A percentile compares a stretch with the other conserved stretches of the same genome.
Conservation (phyloP, 2,113 vertebrate genomes). For the Diphyllodes magnificus region DNA sequence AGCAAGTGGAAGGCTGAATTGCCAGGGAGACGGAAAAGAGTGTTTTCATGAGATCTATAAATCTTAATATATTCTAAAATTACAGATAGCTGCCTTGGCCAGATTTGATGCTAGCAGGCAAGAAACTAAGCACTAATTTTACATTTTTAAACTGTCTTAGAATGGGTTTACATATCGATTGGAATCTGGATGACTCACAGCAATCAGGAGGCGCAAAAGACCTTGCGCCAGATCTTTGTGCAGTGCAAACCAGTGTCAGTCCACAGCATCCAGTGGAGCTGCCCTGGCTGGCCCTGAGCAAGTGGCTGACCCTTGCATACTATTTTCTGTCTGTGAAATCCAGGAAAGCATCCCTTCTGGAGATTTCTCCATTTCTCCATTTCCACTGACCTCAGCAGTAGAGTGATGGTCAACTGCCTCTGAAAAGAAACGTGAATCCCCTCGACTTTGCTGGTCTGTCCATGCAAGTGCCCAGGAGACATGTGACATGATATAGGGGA, state of each 20-base stretch:
- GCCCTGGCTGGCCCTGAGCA: accelerated
- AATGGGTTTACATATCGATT: neutral
- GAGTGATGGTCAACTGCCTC: neutral
- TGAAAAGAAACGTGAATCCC: neutral
- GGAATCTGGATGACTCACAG: neutral
- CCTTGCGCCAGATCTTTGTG: accelerated
- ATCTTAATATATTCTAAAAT: neutral
- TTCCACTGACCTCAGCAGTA: neutral
- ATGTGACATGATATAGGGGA: neutral
- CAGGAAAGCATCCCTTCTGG: neutral
- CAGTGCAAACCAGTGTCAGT: accelerated
- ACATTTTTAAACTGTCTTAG: neutral
- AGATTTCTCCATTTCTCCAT: neutral
- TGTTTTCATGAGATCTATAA: neutral
- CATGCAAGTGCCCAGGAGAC: neutral
- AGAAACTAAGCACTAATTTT: slow-evolving; percentile 2
- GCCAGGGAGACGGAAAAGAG: neutral
- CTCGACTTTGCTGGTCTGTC: neutral
- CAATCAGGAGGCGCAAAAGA: neutral
- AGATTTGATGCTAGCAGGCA: neutral
- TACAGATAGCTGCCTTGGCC: neutral
- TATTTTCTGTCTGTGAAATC: neutral
- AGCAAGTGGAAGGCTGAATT: neutral
- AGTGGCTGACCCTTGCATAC: neutral
- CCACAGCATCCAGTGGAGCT: neutral